phyloP scores from a whole-genome alignment of 2,888 invertebrate genomes.

The Sphecodes monilicornis region DNA sequence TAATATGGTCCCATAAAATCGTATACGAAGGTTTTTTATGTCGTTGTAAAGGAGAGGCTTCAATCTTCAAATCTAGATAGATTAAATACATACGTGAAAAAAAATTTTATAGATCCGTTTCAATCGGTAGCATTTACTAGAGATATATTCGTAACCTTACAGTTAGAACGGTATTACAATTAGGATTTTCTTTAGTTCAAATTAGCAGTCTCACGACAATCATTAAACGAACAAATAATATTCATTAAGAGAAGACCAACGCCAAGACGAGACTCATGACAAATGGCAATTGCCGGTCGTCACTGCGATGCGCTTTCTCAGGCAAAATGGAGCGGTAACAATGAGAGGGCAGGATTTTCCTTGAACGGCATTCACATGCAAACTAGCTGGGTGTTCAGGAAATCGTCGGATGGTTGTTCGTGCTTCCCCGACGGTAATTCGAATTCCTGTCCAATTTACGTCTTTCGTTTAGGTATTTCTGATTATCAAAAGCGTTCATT shows the following conservation, averaged over 20 bases:
- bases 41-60: no score
- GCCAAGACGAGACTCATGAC: neutral
- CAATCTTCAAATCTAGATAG: no score
- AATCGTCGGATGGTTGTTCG: neutral
- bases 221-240: neutral
- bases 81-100: no score
- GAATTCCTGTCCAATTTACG: constrained; percentile 36
- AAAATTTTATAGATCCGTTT: no score
- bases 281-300: neutral
- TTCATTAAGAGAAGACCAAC: neutral
- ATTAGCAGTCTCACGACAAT: no score
- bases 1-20: no score
- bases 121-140: no score
- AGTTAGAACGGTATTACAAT: no score
- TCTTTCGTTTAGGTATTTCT: constrained; percentile 53
- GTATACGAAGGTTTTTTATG: no score
- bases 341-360: constrained; percentile 1
- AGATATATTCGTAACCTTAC: no score
- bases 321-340: neutral
- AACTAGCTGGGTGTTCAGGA: neutral
- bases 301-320: neutral
- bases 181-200: no score
- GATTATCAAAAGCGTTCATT: constrained; percentile 70
- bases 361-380: neutral
- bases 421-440: neutral